phyloP scores from a whole-genome alignment of 2,888 invertebrate species.

The Heteropelma amictum region DNA sequence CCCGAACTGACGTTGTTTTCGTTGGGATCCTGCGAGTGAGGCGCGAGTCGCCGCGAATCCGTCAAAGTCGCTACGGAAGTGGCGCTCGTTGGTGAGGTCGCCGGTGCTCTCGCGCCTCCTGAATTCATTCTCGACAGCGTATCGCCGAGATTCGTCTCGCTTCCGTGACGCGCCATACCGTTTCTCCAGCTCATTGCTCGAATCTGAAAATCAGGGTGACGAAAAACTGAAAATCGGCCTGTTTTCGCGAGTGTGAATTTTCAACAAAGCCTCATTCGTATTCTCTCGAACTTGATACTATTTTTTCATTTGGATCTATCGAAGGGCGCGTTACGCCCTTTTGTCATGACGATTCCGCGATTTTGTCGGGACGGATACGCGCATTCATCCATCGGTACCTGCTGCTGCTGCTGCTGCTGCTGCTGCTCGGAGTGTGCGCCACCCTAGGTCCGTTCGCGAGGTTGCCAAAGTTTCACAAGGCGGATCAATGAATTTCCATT shows the following conservation, averaged over 20 bases:
- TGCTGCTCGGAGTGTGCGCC: no score
- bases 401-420: no score
- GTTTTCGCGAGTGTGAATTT: no score
- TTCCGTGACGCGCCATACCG: constrained; percentile 64
- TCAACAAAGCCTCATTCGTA: not conserved
- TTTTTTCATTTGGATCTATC: no score
- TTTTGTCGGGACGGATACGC: no score
- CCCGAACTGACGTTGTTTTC: constrained; percentile 17
- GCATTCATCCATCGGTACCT: no score
- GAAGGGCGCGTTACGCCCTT: no score
- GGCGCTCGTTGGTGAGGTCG: constrained; percentile 53
- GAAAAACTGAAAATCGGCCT: not conserved
- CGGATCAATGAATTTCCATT: constrained; percentile 16
- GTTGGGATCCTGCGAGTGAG: constrained; percentile 16
- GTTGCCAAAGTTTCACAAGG: constrained; percentile 3
- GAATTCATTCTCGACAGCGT: constrained; percentile 50
- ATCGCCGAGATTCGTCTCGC: constrained; percentile 64
- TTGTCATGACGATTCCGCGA: no score
- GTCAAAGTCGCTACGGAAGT: constrained; percentile 30
- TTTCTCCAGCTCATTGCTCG: constrained; percentile 27
- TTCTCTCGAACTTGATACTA: no score
- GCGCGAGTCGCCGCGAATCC: constrained; percentile 27
- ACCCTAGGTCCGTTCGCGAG: constrained; percentile 17
- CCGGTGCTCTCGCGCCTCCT: constrained; percentile 47
- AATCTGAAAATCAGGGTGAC: constrained; percentile 8